Evolutionary conservation across 2,113 vertebrate genomes (phyloP).

Genomic region (Vulpes lagopus): DNA sequence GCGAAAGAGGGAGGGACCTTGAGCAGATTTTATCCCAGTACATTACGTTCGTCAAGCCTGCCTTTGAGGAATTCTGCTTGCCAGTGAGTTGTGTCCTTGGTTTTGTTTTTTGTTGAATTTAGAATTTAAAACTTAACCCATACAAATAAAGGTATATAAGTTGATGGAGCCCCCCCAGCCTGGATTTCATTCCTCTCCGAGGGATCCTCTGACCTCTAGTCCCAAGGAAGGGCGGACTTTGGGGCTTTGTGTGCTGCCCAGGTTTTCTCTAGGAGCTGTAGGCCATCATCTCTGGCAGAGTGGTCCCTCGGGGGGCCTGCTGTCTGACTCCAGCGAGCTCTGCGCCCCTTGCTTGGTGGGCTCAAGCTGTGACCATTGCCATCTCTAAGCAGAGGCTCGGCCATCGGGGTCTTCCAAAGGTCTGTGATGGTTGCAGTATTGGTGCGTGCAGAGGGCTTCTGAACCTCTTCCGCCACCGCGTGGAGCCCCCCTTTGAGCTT

Average conservation of each 20-base stretch:
- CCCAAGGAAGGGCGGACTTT: not conserved
- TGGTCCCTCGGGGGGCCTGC: not conserved
- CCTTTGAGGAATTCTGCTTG: constrained; percentile 99
- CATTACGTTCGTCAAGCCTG: constrained; percentile 98
- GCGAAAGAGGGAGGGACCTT: constrained; percentile 94
- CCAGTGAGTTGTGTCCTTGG: constrained; percentile 91
- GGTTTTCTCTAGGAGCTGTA: not conserved
- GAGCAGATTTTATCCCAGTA: constrained; percentile 97
- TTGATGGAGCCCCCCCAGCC: rapidly evolving
- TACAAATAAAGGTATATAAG: not conserved
- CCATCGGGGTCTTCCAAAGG: not conserved
- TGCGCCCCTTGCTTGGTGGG: not conserved
- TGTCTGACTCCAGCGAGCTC: not conserved
- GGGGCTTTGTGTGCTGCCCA: not conserved
- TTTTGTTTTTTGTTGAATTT: not conserved
- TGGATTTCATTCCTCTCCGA: too few species aligned
- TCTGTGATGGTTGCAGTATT: not conserved
- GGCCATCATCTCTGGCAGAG: rapidly evolving
- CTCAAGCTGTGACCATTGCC: rapidly evolving
- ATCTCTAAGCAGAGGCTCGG: not conserved
- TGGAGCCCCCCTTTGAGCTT: not conserved
- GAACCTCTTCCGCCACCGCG: not conserved
- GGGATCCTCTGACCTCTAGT: not conserved
- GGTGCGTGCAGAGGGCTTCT: too few species aligned
- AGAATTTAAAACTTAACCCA: not conserved